Percentiles rank a stretch among this genome's conserved stretches.
Evolutionary conservation across 2,113 vertebrate genomes (phyloP).

Genomic region (Plotosus lineatus): DNA sequence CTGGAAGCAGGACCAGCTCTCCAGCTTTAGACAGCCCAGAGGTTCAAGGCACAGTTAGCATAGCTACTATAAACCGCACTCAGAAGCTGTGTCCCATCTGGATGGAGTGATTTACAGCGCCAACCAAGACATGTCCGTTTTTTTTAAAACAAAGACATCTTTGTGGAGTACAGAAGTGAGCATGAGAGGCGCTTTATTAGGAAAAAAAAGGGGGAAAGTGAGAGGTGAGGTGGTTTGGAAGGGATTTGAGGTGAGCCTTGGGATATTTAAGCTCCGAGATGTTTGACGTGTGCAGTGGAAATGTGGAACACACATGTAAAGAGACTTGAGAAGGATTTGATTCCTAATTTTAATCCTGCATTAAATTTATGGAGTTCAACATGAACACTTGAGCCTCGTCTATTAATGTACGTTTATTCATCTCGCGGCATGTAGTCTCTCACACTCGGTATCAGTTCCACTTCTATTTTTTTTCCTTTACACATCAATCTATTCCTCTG

Average conservation of each 20-base stretch:
- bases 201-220: neutral
- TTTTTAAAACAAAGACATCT: slow-evolving; percentile 66
- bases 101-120: slow-evolving; percentile 67
- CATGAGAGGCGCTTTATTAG: slow-evolving; percentile 57
- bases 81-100: slow-evolving; percentile 63
- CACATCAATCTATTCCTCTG: neutral
- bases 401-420: neutral
- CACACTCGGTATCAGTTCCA: neutral
- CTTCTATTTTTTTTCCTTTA: neutral
- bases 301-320: too few species aligned
- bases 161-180: slow-evolving; percentile 60
- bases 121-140: slow-evolving; percentile 1
- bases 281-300: slow-evolving; percentile 24
- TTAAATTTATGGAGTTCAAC: slow-evolving; percentile 8
- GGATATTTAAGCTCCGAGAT: slow-evolving; percentile 7
- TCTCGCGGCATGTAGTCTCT: neutral
- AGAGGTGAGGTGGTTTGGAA: slow-evolving; percentile 34
- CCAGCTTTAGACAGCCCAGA: neutral
- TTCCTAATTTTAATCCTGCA: slow-evolving; percentile 8
- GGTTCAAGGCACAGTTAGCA: slow-evolving; percentile 50
- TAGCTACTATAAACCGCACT: slow-evolving; percentile 57
- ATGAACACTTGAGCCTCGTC: neutral
- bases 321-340: neutral
- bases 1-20: slow-evolving; percentile 47
- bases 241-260: slow-evolving; percentile 21